Evolutionary conservation across 2,888 invertebrate genomes (phyloP).

Genomic region (Clistopyga incitator): DNA sequence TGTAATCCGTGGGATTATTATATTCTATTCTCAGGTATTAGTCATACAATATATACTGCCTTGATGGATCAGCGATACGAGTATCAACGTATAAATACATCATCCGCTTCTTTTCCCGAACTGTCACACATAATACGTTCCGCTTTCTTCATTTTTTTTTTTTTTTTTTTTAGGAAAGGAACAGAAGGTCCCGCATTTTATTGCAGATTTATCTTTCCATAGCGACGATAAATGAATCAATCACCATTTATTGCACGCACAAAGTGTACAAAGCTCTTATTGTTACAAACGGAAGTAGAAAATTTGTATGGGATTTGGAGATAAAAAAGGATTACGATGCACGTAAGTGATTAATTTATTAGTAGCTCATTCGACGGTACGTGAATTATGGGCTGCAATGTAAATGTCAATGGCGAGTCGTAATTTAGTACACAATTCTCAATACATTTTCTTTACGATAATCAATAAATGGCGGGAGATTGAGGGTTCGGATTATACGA

Average conservation of each 20-base stretch:
- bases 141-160: constrained; percentile 1
- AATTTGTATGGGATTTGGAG: background rate
- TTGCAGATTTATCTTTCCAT: background rate
- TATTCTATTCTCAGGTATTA: constrained; percentile 52
- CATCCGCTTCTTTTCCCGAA: constrained; percentile 14
- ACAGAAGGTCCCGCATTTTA: background rate
- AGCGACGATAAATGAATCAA: background rate
- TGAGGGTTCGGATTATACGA: too few relatives aligned
- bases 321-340: too few relatives aligned
- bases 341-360: too few relatives aligned
- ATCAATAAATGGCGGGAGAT: too few relatives aligned
- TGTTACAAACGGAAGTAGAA: background rate
- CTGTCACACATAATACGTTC: background rate
- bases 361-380: too few relatives aligned
- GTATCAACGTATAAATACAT: constrained; percentile 36
- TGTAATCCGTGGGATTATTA: constrained; percentile 62
- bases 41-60: constrained; percentile 32
- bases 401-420: too few relatives aligned
- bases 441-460: too few relatives aligned
- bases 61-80: constrained; percentile 14
- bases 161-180: background rate
- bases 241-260: background rate
- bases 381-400: too few relatives aligned
- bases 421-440: too few relatives aligned
- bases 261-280: background rate